phyloP scores from a whole-genome alignment of 2,113 vertebrate genomes.

The Anoura caudifer region DNA sequence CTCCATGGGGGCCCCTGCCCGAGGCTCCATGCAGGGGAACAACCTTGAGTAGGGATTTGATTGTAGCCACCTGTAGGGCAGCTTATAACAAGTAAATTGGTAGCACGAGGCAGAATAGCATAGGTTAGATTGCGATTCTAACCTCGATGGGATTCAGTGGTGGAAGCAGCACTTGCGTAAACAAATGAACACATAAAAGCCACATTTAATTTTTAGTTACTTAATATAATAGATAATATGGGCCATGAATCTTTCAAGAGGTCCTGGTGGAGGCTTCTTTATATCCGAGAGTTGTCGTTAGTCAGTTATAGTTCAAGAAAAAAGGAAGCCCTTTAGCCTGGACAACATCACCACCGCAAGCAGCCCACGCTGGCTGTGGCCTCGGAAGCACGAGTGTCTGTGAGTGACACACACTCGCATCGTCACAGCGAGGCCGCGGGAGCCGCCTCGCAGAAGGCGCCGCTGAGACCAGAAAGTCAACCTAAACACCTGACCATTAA shows the following conservation, averaged over 20 bases:
- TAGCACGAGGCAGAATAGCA: background rate
- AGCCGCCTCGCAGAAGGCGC: fast-evolving
- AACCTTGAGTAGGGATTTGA: background rate
- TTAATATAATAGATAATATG: background rate
- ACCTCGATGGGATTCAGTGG: background rate
- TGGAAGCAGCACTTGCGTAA: background rate
- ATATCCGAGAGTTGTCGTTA: background rate
- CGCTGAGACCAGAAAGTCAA: background rate
- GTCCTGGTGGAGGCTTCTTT: background rate
- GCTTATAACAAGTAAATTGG: background rate
- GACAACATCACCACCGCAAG: fast-evolving
- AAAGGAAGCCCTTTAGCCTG: too few species aligned
- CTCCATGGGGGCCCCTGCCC: background rate
- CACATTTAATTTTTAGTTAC: background rate
- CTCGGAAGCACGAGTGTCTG: fast-evolving
- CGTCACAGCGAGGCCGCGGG: background rate
- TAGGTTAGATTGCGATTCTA: background rate
- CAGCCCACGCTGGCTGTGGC: background rate
- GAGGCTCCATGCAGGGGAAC: too few species aligned
- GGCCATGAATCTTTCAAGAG: background rate
- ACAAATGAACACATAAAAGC: background rate
- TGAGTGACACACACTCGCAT: fast-evolving
- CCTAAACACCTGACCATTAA: background rate
- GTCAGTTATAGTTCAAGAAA: background rate
- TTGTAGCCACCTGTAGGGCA: background rate